These are phyloP conservation scores for Caenorhabditis uteleia DNA, from an alignment of 2,888 invertebrate genomes.

Conservation along the genomic window DNA sequence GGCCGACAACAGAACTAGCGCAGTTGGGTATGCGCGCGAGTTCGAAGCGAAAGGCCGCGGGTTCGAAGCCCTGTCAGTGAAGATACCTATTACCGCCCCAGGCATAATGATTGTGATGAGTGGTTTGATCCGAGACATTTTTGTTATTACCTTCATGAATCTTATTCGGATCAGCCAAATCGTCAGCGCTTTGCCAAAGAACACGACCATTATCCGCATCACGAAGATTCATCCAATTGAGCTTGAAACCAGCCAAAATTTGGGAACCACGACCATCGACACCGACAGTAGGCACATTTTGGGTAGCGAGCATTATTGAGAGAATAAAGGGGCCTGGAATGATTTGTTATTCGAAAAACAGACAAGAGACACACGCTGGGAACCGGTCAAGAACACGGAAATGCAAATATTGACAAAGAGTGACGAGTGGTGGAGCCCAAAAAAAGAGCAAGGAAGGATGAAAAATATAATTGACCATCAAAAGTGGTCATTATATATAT, in stretches of 20 bases:
- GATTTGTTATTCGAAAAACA: too few species aligned
- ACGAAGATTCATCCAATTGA: constrained; percentile 94
- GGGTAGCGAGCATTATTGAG: too few species aligned
- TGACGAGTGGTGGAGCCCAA: too few species aligned
- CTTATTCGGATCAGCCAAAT: constrained; percentile 76
- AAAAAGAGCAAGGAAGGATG: too few species aligned
- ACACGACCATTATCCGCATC: constrained; percentile 92
- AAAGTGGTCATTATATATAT: too few species aligned
- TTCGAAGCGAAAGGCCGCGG: not conserved
- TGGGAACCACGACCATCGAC: too few species aligned
- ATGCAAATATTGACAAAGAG: too few species aligned
- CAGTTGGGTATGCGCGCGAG: constrained; percentile 20
- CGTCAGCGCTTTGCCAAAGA: constrained; percentile 95
- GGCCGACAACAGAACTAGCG: constrained; percentile 12
- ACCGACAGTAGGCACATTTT: too few species aligned
- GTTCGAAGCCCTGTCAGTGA: constrained; percentile 36
- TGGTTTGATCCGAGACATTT: constrained; percentile 40
- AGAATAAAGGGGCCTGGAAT: too few species aligned
- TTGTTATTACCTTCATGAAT: constrained; percentile 65
- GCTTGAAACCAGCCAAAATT: constrained; percentile 6
- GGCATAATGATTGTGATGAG: constrained; percentile 43
- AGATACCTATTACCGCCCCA: constrained; percentile 42
- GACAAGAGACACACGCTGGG: too few species aligned
- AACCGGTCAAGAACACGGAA: too few species aligned
- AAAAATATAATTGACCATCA: too few species aligned